phyloP scores from a whole-genome alignment of 2,888 invertebrate genomes.

The Camponotus fellah region DNA sequence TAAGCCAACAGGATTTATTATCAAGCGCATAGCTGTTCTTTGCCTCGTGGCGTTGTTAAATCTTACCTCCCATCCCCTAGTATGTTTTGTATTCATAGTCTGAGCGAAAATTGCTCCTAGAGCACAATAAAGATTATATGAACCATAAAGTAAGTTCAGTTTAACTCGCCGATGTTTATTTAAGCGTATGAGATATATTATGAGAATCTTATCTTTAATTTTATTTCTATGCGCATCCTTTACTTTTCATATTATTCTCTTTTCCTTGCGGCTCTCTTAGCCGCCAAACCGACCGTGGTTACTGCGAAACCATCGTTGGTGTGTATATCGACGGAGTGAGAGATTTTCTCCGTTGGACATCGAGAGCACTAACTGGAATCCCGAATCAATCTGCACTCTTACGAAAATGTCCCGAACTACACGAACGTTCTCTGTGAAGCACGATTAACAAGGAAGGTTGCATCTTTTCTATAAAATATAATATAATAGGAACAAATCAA shows the following conservation, averaged over 20 bases:
- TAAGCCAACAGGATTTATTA: conserved; percentile 75
- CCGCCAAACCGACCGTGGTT: conserved; percentile 19
- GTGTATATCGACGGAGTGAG: conserved; percentile 59
- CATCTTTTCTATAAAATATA: neutral
- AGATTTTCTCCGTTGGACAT: conserved; percentile 25
- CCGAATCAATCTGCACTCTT: conserved; percentile 60
- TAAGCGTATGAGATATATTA: conserved; percentile 66
- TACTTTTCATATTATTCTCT: neutral
- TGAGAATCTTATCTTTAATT: conserved; percentile 27
- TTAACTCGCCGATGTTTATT: conserved; percentile 80
- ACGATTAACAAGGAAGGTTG: conserved; percentile 41
- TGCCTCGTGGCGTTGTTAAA: conserved; percentile 79
- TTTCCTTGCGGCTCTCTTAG: neutral
- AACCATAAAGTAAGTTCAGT: conserved; percentile 81
- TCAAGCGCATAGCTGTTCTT: conserved; percentile 50
- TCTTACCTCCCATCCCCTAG: conserved; percentile 75
- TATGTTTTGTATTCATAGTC: conserved; percentile 84
- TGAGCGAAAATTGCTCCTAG: conserved; percentile 82
- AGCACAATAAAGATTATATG: conserved; percentile 83
- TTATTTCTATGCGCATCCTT: neutral
- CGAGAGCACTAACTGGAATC: conserved; percentile 54
- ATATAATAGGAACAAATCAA: conserved; percentile 3
- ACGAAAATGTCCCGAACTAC: conserved; percentile 38
- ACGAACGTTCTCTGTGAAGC: neutral
- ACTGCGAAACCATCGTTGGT: neutral